Evolutionary conservation across 2,797 vertebrate species (phyloP).

Genomic region (Protonibea diacanthus): DNA sequence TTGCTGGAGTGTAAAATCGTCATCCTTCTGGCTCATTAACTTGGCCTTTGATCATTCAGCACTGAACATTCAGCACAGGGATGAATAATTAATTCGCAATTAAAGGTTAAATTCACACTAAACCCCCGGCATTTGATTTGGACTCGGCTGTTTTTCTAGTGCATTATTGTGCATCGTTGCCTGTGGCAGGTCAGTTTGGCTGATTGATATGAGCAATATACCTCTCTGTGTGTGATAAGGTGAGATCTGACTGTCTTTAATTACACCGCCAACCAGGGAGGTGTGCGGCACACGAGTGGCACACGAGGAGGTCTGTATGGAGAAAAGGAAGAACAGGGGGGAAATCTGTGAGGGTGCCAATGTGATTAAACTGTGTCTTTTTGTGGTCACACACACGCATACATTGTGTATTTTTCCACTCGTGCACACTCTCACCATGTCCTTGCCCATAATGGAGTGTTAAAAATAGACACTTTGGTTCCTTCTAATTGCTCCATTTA

Average conservation of each 20-base stretch:
- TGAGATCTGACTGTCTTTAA: slow-evolving; percentile 73
- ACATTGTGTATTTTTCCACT: slow-evolving; percentile 48
- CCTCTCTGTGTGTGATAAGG: slow-evolving; percentile 65
- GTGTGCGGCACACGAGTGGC: slow-evolving; percentile 52
- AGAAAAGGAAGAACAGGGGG: slow-evolving; percentile 22
- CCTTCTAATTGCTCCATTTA: slow-evolving; percentile 79
- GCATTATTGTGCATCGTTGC: slow-evolving; percentile 24
- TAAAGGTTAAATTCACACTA: slow-evolving; percentile 80
- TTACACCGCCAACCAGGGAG: slow-evolving; percentile 68
- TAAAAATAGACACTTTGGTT: slow-evolving; percentile 78
- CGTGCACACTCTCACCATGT: slow-evolving; percentile 45
- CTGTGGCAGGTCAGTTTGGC: slow-evolving; percentile 48
- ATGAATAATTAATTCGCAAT: slow-evolving; percentile 84
- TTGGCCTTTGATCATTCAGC: slow-evolving; percentile 77
- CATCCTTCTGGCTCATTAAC: slow-evolving; percentile 79
- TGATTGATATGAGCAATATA: slow-evolving; percentile 75
- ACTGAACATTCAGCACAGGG: slow-evolving; percentile 69
- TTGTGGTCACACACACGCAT: slow-evolving; percentile 48
- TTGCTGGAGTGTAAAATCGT: slow-evolving; percentile 74
- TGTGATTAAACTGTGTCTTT: slow-evolving; percentile 53
- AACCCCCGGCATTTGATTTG: slow-evolving; percentile 71
- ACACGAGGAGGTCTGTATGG: slow-evolving; percentile 26
- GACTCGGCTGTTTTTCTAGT: slow-evolving; percentile 47
- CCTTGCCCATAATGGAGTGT: slow-evolving; percentile 63
- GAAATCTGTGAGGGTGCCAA: slow-evolving; percentile 37